Evolutionary conservation across 2,797 vertebrate genomes (phyloP).

Genomic region (Myiotriccus ornatus): DNA sequence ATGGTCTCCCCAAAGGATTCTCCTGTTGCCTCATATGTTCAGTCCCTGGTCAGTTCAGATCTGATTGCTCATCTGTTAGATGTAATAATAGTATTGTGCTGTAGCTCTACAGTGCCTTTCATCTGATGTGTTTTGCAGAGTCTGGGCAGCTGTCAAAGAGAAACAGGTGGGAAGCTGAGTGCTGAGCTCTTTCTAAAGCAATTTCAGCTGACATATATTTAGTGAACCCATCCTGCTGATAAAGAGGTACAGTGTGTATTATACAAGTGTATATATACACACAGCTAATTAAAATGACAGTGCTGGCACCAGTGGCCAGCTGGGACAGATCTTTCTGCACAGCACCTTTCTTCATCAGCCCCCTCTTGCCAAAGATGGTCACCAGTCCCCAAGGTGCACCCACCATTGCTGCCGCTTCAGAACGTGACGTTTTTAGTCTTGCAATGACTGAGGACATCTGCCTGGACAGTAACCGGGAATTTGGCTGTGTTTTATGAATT

Average conservation of each 20-base stretch:
- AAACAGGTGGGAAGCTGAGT: slow-evolving; percentile 45
- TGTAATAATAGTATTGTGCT: background rate
- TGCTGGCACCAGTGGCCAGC: background rate
- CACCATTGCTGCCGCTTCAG: background rate
- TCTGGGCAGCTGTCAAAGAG: slow-evolving; percentile 33
- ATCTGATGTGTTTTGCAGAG: slow-evolving; percentile 41
- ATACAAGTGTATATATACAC: background rate
- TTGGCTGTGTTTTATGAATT: background rate
- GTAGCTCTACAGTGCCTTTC: slow-evolving; percentile 19
- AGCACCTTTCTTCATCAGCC: background rate
- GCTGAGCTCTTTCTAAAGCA: slow-evolving; percentile 32
- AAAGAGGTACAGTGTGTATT: background rate
- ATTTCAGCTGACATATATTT: slow-evolving; percentile 42
- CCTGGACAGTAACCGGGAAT: background rate
- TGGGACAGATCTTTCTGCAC: background rate
- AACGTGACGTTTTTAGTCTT: background rate
- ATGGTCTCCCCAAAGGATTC: slow-evolving; percentile 37
- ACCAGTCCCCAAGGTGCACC: background rate
- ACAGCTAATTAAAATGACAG: slow-evolving; percentile 21
- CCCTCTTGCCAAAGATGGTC: background rate
- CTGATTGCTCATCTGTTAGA: slow-evolving; percentile 60
- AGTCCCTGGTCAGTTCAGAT: slow-evolving; percentile 33
- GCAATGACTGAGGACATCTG: background rate
- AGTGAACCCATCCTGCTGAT: slow-evolving; percentile 28
- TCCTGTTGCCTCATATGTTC: slow-evolving; percentile 45